phyloP scores from a whole-genome alignment of 2,113 vertebrate species.

The Suncus etruscus region DNA sequence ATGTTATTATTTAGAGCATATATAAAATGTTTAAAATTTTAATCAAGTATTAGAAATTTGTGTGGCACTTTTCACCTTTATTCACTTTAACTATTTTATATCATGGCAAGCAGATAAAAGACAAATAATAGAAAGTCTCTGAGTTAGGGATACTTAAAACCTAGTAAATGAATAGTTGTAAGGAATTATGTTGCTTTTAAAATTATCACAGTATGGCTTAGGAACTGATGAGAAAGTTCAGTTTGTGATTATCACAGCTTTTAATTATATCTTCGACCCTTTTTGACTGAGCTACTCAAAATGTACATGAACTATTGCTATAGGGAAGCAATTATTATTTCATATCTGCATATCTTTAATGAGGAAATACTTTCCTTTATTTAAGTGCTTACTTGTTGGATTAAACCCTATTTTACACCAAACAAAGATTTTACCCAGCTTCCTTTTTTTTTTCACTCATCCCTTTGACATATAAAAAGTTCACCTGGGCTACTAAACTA shows the following conservation, averaged over 20 bases:
- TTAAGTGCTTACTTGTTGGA: no score
- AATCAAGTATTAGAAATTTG: constrained; percentile 47
- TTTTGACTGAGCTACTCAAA: constrained; percentile 29
- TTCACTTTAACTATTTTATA: constrained; percentile 2
- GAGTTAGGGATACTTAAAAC: no score
- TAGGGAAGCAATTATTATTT: background rate
- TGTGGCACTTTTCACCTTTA: constrained; percentile 22
- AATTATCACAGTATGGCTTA: constrained; percentile 54
- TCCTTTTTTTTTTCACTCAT: no score
- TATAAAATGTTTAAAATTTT: constrained; percentile 39
- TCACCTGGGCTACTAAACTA: no score
- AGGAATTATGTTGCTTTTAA: constrained; percentile 47
- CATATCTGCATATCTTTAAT: constrained; percentile 25
- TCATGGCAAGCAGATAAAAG: constrained; percentile 22
- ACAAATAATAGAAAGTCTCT: background rate
- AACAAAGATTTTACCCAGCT: no score
- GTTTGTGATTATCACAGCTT: constrained; percentile 63
- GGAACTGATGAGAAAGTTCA: constrained; percentile 42
- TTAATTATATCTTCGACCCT: constrained; percentile 48
- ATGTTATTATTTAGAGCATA: constrained; percentile 26
- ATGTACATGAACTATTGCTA: constrained; percentile 29
- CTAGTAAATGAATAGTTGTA: constrained; percentile 14
- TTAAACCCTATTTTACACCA: no score
- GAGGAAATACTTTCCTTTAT: constrained; percentile 19
- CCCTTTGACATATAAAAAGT: no score